Evolutionary conservation across 2,888 invertebrate genomes (phyloP).

Genomic region (Zelleria hepariella): DNA sequence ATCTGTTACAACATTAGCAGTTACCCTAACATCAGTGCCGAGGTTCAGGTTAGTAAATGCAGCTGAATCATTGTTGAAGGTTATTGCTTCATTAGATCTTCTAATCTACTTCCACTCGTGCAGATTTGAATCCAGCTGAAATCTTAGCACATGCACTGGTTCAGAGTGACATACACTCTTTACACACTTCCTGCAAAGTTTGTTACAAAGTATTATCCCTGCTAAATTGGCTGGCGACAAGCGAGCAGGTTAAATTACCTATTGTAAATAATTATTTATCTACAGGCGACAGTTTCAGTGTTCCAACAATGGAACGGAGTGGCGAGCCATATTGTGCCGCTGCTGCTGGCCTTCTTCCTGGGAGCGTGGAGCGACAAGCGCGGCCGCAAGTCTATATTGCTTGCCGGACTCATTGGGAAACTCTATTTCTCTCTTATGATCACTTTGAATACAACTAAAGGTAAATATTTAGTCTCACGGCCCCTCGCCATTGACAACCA

Average conservation of each 20-base stretch:
- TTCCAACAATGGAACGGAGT: slow-evolving; percentile 87
- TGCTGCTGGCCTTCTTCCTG: slow-evolving; percentile 82
- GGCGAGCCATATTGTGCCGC: slow-evolving; percentile 80
- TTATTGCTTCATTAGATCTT: no score
- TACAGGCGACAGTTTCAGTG: slow-evolving; percentile 77
- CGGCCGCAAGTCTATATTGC: slow-evolving; percentile 80
- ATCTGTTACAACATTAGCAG: slow-evolving; percentile 75
- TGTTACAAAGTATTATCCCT: no score
- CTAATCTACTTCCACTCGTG: no score
- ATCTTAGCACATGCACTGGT: no score
- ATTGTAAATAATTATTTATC: background rate
- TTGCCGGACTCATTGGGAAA: slow-evolving; percentile 82
- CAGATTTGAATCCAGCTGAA: background rate
- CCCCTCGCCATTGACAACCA: no score
- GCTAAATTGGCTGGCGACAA: no score
- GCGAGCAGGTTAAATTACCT: background rate
- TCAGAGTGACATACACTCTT: no score
- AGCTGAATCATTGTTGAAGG: no score
- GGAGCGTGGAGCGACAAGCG: slow-evolving; percentile 88
- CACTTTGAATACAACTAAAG: slow-evolving; percentile 76
- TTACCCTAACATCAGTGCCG: slow-evolving; percentile 71
- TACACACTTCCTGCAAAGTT: no score
- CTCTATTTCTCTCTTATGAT: slow-evolving; percentile 82
- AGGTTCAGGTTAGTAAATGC: slow-evolving; percentile 74
- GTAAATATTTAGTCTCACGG: slow-evolving; percentile 35